Conservation (phyloP, 2,113 vertebrate species). For the Hemichromis elongatus region DNA sequence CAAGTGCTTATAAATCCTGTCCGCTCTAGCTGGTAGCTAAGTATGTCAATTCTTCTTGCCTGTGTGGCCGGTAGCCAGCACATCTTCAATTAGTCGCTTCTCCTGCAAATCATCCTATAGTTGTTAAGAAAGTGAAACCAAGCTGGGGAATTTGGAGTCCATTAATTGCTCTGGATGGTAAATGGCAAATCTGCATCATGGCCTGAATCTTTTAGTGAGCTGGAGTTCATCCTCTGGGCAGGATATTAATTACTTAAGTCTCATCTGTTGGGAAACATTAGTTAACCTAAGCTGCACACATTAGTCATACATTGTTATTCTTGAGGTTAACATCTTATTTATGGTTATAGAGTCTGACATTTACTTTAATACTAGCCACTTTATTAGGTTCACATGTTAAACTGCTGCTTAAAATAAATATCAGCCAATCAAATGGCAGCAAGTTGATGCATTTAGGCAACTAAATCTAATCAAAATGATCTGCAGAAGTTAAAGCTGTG, state of each 20-base stretch:
- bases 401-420: neutral
- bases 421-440: neutral
- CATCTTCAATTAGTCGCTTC: conserved; percentile 43
- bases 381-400: neutral
- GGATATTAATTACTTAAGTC: conserved; percentile 28
- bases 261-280: neutral
- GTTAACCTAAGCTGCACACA: neutral
- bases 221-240: conserved; percentile 20
- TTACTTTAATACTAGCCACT: neutral
- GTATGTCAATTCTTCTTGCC: conserved; percentile 38
- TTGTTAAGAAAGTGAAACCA: conserved; percentile 41
- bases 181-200: conserved; percentile 13
- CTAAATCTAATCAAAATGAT: neutral
- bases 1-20: conserved; percentile 51
- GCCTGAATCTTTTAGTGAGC: conserved; percentile 3
- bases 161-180: conserved; percentile 48
- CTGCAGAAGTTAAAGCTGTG: neutral
- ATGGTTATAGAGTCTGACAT: neutral
- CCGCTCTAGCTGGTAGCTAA: conserved; percentile 28
- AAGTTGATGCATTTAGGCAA: neutral
- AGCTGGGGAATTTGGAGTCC: conserved; percentile 31
- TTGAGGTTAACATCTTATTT: neutral
- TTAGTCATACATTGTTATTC: neutral
- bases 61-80: conserved; percentile 24
- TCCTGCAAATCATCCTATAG: conserved; percentile 44